Conservation (phyloP, 1,140 invertebrate species). For the Drosophila pseudoananassae region DNA sequence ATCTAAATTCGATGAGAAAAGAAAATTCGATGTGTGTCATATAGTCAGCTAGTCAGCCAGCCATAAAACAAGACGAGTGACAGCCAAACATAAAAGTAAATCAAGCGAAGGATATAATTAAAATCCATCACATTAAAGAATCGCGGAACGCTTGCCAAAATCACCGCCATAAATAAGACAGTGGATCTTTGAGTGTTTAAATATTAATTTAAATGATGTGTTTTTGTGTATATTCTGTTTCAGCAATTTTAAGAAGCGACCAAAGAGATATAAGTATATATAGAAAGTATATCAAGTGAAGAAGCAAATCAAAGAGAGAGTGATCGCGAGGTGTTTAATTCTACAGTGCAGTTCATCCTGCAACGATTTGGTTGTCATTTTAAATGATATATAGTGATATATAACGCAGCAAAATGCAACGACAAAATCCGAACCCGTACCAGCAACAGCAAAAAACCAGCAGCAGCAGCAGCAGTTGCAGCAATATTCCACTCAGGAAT, state of each 20-base stretch:
- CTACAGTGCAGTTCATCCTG: conserved; percentile 75
- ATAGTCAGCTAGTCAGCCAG: neutral
- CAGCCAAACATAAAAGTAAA: conserved; percentile 39
- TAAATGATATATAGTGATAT: conserved; percentile 84
- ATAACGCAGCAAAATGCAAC: conserved; percentile 84
- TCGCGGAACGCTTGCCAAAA: conserved; percentile 43
- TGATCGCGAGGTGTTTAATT: conserved; percentile 75
- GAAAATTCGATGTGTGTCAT: conserved; percentile 17
- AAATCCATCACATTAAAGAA: conserved; percentile 22
- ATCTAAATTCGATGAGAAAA: conserved; percentile 18
- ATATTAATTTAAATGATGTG: conserved; percentile 29
- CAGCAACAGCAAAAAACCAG: conserved; percentile 78
- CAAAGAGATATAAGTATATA: conserved; percentile 63
- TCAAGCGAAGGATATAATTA: conserved; percentile 22
- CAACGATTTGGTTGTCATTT: conserved; percentile 81
- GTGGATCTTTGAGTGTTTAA: conserved; percentile 12
- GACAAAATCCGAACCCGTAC: conserved; percentile 84
- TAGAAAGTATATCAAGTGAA: conserved; percentile 71
- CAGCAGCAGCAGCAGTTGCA: conserved; percentile 86
- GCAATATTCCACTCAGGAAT: conserved; percentile 85
- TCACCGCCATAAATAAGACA: conserved; percentile 44
- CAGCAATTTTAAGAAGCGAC: conserved; percentile 65
- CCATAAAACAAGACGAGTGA: conserved; percentile 40
- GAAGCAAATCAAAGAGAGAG: conserved; percentile 77
- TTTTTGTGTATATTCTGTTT: conserved; percentile 56